Evolutionary conservation across 2,888 invertebrate species (phyloP), one percentile per base, ranked within the genome.

Genomic region (Deilephila porcellus): DNA sequence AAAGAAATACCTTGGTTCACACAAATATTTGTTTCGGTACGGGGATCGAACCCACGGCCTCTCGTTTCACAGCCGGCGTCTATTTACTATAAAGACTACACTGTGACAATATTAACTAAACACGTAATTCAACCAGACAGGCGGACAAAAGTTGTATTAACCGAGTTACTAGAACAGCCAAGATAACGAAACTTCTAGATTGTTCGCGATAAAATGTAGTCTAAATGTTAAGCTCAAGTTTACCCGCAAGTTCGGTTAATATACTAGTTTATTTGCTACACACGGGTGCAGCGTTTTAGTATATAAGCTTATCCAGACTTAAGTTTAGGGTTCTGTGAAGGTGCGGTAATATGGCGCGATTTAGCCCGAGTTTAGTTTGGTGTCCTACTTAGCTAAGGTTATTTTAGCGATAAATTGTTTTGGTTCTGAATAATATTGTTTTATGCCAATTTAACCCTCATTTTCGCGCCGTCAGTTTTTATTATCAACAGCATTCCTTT

Each of bases 171-270:
- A 29, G 32, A 63, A 52, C 52, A 20, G 4, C n/a, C 45, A 67
- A 25, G 45, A 14, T 52, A 37, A 67, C 11, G 60, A 67, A 67
- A 37, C 45, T 67, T 67, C 67, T 52, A 52, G 67, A 67, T 14
- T 17, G 29, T 63, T 60, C 60, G 25, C 11, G 60, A 52, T 45
- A 67, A 52, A 63, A 67, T 17, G 67, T 25, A 25, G 52, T 17
- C 25, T 25, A 67, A 45, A 67, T 52, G 67, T 67, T 52, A 52
- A 67, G 45, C 25, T 52, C 1, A 67, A 45, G 37, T 67, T 25
- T 45, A 64, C 45, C 25, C 25, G 25, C 25, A 60, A 25, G 25
- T 60, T 60, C 1, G 4, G 14, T 60, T 60, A 60, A 17, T 60
- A 29, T 11, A 20, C 25, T 25, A 14, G 60, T 25, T 60, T 25